A percentile compares a stretch with the other conserved stretches of the same genome.
phyloP scores from a whole-genome alignment of 2,797 vertebrate species.

The Sebastes reedi region DNA sequence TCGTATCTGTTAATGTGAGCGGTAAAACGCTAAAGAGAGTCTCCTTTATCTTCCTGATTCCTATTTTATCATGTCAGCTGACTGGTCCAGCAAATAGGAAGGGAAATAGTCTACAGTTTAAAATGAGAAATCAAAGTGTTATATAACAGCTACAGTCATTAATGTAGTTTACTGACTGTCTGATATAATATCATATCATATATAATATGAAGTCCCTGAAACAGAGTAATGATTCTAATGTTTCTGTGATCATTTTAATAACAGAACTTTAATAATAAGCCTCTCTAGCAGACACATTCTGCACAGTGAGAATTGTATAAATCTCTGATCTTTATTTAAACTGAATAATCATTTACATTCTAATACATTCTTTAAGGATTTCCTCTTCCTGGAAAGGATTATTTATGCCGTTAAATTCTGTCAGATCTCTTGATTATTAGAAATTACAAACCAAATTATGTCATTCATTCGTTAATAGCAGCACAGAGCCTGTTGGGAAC shows the following conservation, averaged over 20 bases:
- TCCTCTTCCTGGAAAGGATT: not conserved
- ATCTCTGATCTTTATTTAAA: not conserved
- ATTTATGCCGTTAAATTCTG: not conserved
- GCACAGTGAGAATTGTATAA: not conserved
- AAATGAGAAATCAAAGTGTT: not conserved
- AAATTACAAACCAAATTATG: not conserved
- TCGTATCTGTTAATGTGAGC: not conserved
- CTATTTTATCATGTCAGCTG: too few species aligned
- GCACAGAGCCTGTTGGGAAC: not conserved
- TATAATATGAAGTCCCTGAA: too few species aligned
- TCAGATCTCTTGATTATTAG: not conserved
- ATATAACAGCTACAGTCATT: too few species aligned
- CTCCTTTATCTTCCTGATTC: too few species aligned
- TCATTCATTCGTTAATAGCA: not conserved
- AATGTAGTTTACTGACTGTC: not conserved
- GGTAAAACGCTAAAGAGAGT: not conserved
- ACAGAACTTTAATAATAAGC: not conserved
- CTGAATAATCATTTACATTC: too few species aligned
- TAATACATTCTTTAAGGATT: not conserved
- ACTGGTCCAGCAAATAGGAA: too few species aligned
- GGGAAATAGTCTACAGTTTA: too few species aligned
- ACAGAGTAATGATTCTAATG: not conserved
- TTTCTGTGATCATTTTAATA: not conserved
- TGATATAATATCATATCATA: too few species aligned
- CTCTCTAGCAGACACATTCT: not conserved